These are phyloP conservation scores for Palythoa grandis DNA, from an alignment of 92 coral and sea anemone genomes.

Conservation along the genomic window DNA sequence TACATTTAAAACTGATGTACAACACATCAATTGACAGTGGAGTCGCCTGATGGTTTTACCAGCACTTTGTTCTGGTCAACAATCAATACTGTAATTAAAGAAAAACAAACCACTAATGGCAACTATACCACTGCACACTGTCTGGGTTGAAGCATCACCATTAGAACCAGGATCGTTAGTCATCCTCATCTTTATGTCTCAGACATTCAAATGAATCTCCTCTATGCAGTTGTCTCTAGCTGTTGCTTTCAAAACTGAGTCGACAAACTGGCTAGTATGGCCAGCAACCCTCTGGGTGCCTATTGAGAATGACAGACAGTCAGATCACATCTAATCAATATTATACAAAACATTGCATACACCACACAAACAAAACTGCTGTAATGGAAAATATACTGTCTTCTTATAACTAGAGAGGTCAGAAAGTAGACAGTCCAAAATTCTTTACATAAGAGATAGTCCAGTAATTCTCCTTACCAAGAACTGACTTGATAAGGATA, in stretches of 20 bases:
- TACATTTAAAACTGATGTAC: too few species aligned
- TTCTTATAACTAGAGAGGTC: too few species aligned
- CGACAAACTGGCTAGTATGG: slow-evolving; percentile 42
- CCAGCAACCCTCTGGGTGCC: slow-evolving; percentile 43
- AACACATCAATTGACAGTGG: too few species aligned
- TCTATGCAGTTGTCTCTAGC: slow-evolving; percentile 42
- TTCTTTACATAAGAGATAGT: too few species aligned
- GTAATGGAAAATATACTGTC: too few species aligned
- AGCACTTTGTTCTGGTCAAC: too few species aligned
- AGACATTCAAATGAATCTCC: slow-evolving; percentile 40
- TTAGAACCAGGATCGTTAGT: not conserved
- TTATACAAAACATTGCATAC: not conserved
- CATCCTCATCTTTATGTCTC: not conserved
- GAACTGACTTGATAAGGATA: slow-evolving; percentile 29
- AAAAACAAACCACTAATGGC: not conserved
- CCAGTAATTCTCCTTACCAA: not conserved
- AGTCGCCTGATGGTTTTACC: too few species aligned
- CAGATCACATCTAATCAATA: not conserved
- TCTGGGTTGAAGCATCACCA: not conserved
- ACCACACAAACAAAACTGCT: too few species aligned
- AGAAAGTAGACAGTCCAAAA: too few species aligned
- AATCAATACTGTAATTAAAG: too few species aligned
- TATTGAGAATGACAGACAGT: not conserved
- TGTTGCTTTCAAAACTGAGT: slow-evolving; percentile 40
- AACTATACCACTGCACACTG: not conserved